Conservation (phyloP, 2,797 vertebrate species). For the Prionace glauca region DNA sequence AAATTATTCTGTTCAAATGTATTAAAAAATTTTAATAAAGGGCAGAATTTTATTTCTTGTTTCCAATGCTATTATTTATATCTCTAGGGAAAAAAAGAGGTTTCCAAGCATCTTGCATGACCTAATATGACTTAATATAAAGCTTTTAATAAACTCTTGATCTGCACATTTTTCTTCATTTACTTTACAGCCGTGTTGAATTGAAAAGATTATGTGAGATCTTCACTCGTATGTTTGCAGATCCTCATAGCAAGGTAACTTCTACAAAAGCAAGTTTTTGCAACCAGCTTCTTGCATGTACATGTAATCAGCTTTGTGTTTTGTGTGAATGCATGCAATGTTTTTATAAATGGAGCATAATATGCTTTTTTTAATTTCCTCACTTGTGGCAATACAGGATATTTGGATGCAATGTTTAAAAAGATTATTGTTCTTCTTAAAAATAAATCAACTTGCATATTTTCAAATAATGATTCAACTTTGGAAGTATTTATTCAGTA, state of each 20-base stretch:
- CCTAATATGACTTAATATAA: background rate
- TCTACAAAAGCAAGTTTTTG: background rate
- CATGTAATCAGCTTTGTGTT: background rate
- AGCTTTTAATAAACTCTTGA: background rate
- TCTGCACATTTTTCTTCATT: background rate
- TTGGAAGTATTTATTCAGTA: background rate
- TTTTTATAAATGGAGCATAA: slow-evolving; percentile 9
- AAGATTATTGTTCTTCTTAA: background rate
- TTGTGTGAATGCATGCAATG: slow-evolving; percentile 16
- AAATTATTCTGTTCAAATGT: background rate
- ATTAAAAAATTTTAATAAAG: background rate
- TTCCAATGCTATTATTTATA: background rate
- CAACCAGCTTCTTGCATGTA: background rate
- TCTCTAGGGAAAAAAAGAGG: background rate
- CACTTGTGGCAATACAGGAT: background rate
- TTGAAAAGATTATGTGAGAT: slow-evolving; percentile 94
- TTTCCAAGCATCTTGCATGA: background rate
- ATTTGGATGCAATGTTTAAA: background rate
- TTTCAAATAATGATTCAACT: background rate
- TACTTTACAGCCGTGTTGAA: slow-evolving; percentile 75
- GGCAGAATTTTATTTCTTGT: background rate
- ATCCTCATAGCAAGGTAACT: slow-evolving; percentile 92
- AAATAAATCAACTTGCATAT: background rate
- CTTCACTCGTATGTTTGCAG: slow-evolving; percentile 96
- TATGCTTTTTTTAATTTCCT: background rate